These are phyloP conservation scores for Zenarchopterus dispar DNA, from an alignment of 2,797 vertebrate genomes.

Conservation along the genomic window DNA sequence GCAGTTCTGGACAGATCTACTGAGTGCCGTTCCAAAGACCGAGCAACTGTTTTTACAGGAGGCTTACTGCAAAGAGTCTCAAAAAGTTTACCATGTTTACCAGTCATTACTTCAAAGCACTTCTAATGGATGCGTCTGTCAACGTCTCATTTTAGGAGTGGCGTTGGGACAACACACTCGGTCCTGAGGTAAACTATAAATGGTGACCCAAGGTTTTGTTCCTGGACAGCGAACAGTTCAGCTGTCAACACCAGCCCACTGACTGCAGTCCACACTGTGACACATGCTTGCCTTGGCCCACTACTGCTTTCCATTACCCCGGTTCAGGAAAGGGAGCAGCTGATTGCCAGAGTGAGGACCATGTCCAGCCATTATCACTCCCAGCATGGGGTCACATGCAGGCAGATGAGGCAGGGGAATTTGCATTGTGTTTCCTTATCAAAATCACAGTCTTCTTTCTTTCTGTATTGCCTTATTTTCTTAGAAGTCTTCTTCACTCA, in stretches of 20 bases:
- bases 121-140: conserved; percentile 20
- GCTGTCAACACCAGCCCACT: conserved; percentile 66
- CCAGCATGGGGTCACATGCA: conserved; percentile 68
- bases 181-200: conserved; percentile 35
- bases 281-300: conserved; percentile 56
- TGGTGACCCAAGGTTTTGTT: conserved; percentile 36
- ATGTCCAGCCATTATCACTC: conserved; percentile 76
- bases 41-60: neutral
- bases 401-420: conserved; percentile 42
- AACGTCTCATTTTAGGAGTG: conserved; percentile 8
- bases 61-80: neutral
- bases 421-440: conserved; percentile 45
- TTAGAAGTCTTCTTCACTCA: conserved; percentile 14
- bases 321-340: conserved; percentile 63
- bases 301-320: conserved; percentile 41
- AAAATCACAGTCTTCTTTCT: conserved; percentile 37
- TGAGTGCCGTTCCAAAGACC: no score
- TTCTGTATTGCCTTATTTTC: conserved; percentile 5
- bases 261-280: conserved; percentile 50
- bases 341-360: conserved; percentile 64
- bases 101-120: conserved; percentile 13
- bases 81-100: conserved; percentile 2
- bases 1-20: neutral
- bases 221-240: conserved; percentile 53
- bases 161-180: conserved; percentile 19